Conservation (phyloP, 1,140 invertebrate genomes). For the Drosophila busckii region DNA sequence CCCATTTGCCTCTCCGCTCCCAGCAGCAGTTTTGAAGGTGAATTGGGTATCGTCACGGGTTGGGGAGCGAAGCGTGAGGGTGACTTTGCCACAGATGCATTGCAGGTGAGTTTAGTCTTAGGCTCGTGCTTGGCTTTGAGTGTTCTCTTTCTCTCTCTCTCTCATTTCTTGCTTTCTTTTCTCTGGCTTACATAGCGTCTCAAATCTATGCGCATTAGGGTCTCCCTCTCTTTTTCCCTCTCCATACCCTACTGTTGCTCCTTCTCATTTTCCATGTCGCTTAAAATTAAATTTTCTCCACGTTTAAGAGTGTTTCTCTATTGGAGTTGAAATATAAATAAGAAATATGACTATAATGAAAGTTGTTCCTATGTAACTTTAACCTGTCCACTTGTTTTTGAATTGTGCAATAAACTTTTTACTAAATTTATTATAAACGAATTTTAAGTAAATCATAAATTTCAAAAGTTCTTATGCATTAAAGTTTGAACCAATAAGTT, state of each 20-base stretch:
- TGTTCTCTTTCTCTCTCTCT: constrained; percentile 1
- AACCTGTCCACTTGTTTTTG: too few species aligned
- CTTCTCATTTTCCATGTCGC: too few species aligned
- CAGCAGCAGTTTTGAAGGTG: constrained; percentile 82
- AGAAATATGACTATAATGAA: too few species aligned
- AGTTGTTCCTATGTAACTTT: too few species aligned
- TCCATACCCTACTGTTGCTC: neutral
- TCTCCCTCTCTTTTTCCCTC: neutral
- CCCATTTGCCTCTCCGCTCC: constrained; percentile 86
- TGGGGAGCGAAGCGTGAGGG: constrained; percentile 85
- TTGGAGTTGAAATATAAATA: too few species aligned
- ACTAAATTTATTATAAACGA: neutral
- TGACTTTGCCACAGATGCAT: constrained; percentile 80
- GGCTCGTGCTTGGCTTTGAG: neutral
- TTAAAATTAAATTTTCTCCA: too few species aligned
- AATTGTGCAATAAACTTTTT: too few species aligned
- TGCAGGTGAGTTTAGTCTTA: constrained; percentile 36
- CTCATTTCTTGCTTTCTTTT: constrained; percentile 16
- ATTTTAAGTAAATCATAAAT: neutral
- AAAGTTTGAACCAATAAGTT: too few species aligned
- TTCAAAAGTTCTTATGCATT: too few species aligned
- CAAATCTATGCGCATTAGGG: neutral
- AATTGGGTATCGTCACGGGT: constrained; percentile 82
- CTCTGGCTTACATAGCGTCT: neutral
- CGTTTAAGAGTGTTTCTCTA: too few species aligned